Evolutionary conservation across 2,797 vertebrate species (phyloP).

Genomic region (Hoplostethus atlanticus): DNA sequence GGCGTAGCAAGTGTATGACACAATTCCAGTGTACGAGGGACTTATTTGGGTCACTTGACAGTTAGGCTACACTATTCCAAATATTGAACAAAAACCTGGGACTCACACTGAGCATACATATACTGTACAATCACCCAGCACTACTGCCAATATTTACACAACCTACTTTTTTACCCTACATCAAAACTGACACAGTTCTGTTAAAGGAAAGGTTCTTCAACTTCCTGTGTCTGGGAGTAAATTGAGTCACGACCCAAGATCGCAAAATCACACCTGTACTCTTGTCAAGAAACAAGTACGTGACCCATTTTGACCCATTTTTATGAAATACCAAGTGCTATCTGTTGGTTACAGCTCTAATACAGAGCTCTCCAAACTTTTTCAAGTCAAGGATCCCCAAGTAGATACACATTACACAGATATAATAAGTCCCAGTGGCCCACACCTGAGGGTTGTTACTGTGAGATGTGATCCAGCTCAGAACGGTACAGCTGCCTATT

Average conservation of each 20-base stretch:
- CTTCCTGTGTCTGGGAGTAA: not conserved
- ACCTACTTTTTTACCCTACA: not conserved
- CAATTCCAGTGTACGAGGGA: not conserved
- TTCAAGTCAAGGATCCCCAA: not conserved
- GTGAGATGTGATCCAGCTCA: not conserved
- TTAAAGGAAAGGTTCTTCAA: not conserved
- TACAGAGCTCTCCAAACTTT: not conserved
- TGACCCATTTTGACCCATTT: not conserved
- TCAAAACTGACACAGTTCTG: not conserved
- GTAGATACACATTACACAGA: not conserved
- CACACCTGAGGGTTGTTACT: not conserved
- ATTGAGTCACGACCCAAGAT: not conserved
- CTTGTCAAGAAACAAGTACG: no score
- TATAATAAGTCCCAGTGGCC: not conserved
- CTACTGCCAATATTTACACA: not conserved
- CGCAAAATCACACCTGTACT: no score
- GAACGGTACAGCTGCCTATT: no score
- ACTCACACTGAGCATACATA: not conserved
- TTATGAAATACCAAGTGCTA: not conserved
- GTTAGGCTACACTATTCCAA: constrained; percentile 2
- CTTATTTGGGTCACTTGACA: constrained; percentile 9
- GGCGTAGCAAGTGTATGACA: not conserved
- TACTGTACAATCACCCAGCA: not conserved
- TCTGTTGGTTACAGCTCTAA: not conserved
- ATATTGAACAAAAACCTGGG: not conserved